Conservation (phyloP, 2,797 vertebrate genomes). For the Lateolabrax maculatus region DNA sequence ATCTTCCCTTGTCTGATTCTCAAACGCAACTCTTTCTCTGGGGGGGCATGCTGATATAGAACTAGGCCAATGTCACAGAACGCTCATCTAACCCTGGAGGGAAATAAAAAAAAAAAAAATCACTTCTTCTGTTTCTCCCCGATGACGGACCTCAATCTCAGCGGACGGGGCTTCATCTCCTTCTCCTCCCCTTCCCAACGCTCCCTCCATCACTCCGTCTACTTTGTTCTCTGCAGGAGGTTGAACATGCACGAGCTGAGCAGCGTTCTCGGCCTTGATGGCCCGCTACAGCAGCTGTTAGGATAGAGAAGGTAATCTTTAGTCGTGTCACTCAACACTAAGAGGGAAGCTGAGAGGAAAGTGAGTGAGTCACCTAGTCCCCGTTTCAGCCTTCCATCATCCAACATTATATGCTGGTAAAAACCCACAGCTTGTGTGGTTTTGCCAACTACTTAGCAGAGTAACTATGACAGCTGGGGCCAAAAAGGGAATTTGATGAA, state of each 20-base stretch:
- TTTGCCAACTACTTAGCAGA: conserved; percentile 24
- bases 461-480: conserved; percentile 17
- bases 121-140: conserved; percentile 72
- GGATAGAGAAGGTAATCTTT: conserved; percentile 73
- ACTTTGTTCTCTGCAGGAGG: conserved; percentile 78
- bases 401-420: conserved; percentile 23
- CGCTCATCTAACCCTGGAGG: conserved; percentile 80
- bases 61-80: conserved; percentile 87
- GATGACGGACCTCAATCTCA: conserved; percentile 75
- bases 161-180: conserved; percentile 53
- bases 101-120: conserved; percentile 66
- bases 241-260: conserved; percentile 68
- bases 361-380: conserved; percentile 46
- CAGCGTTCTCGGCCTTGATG: conserved; percentile 54
- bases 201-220: conserved; percentile 61
- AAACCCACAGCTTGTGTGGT: conserved; percentile 24
- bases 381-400: conserved; percentile 54
- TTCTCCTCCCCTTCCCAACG: conserved; percentile 40
- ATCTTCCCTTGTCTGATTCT: conserved; percentile 87
- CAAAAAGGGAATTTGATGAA: background rate
- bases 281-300: conserved; percentile 61
- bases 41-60: conserved; percentile 80
- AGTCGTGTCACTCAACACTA: conserved; percentile 69
- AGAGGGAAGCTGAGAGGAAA: conserved; percentile 50
- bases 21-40: conserved; percentile 85